A percentile compares a stretch with the other conserved stretches of the same genome.
Evolutionary conservation across 2,888 invertebrate species (phyloP).

Genomic region (Apoda limacodes): DNA sequence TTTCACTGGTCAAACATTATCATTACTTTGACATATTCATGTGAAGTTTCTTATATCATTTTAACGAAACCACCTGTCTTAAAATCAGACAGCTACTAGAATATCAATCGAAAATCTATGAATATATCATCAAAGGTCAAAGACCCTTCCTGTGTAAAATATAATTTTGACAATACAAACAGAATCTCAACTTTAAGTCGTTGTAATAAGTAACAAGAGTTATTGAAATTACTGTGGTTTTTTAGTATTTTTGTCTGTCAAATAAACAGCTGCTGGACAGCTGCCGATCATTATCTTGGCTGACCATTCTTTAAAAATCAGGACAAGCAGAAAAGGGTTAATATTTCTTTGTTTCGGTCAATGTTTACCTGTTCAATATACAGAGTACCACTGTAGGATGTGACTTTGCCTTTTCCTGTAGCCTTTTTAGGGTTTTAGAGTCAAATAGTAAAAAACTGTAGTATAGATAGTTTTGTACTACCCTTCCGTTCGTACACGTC

Average conservation of each 20-base stretch:
- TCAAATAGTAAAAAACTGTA: no score
- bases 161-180: neutral
- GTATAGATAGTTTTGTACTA: no score
- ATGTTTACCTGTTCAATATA: no score
- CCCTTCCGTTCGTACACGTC: no score
- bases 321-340: slow-evolving; percentile 44
- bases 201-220: slow-evolving; percentile 12
- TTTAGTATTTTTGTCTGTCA: slow-evolving; percentile 22
- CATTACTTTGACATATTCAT: no score
- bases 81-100: slow-evolving; percentile 21
- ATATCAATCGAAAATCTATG: slow-evolving; percentile 18
- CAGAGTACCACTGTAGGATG: no score
- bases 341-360: slow-evolving; percentile 22
- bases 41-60: no score
- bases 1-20: no score
- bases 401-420: no score
- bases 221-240: slow-evolving; percentile 7
- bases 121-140: slow-evolving; percentile 20
- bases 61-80: slow-evolving; percentile 31
- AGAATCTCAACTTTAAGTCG: slow-evolving; percentile 1
- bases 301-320: slow-evolving; percentile 45
- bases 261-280: slow-evolving; percentile 59
- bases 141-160: slow-evolving; percentile 17
- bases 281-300: slow-evolving; percentile 55
- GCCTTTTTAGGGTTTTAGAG: no score